These are phyloP conservation scores for Trichosurus vulpecula DNA, from an alignment of 2,797 vertebrate genomes.

Conservation along the genomic window DNA sequence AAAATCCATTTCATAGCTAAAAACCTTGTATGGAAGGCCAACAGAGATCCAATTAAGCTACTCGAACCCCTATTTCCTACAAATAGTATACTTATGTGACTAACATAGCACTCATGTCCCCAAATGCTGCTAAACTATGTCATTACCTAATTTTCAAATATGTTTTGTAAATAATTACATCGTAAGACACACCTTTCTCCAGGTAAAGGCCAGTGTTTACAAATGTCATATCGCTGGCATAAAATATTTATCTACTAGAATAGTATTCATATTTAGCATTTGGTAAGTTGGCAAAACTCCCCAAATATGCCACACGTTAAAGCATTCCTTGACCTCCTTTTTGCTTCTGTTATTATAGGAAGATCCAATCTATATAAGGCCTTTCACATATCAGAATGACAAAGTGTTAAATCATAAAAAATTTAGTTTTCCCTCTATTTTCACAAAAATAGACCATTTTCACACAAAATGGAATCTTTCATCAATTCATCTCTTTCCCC, in stretches of 20 bases:
- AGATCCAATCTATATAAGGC: not conserved
- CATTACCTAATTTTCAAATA: not conserved
- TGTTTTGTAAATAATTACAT: not conserved
- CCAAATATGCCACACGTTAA: not conserved
- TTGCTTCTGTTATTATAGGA: not conserved
- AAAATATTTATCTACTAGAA: not conserved
- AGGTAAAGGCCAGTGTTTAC: slow-evolving; percentile 39
- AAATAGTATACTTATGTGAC: not conserved
- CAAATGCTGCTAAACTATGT: not conserved
- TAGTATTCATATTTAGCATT: not conserved
- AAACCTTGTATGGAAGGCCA: not conserved
- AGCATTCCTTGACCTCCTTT: not conserved
- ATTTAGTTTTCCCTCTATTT: not conserved
- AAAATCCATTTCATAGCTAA: not conserved
- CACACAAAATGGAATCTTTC: not conserved
- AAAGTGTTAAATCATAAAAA: not conserved
- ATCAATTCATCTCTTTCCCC: not conserved
- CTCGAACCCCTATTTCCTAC: not conserved
- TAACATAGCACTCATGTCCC: not conserved
- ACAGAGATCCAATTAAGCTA: not conserved
- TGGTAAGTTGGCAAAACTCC: not conserved
- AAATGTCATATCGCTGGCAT: slow-evolving; percentile 60
- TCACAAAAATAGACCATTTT: not conserved
- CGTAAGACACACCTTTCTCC: not conserved
- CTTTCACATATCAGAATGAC: not conserved